Evolutionary conservation across 1,140 invertebrate species (phyloP).

Genomic region (Andrena cerasifolii): DNA sequence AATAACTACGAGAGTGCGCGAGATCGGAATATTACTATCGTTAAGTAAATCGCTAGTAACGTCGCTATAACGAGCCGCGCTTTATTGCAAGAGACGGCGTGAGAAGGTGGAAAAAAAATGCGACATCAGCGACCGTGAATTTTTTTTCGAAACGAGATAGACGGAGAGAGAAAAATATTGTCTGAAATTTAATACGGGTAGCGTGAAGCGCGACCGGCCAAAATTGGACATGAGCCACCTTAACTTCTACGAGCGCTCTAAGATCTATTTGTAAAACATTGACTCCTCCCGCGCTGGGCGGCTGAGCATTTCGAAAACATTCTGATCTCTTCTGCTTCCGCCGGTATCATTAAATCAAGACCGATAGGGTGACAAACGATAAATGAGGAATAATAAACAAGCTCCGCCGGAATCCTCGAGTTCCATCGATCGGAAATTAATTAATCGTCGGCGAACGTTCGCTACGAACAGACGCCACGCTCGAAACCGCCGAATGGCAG

Average conservation of each 20-base stretch:
- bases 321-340: constrained; percentile 43
- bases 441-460: not conserved
- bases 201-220: constrained; percentile 79
- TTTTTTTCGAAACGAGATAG: not conserved
- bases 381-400: too few species aligned
- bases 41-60: not conserved
- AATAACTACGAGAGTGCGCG: not conserved
- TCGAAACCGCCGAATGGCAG: not conserved
- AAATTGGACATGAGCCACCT: constrained; percentile 83
- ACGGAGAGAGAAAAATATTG: constrained; percentile 78
- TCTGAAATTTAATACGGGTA: constrained; percentile 81
- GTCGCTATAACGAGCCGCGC: not conserved
- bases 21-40: not conserved
- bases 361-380: too few species aligned
- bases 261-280: constrained; percentile 83
- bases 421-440: too few species aligned
- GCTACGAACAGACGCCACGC: not conserved
- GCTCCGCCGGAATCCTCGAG: too few species aligned
- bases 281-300: constrained; percentile 78
- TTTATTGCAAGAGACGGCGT: not conserved
- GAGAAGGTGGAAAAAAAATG: not conserved
- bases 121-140: not conserved
- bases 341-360: not conserved
- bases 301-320: constrained; percentile 77
- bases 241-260: constrained; percentile 76